Evolutionary conservation across 1,140 invertebrate genomes (phyloP), one percentile per base, ranked within the genome.

Genomic region (Drosophila funebris): DNA sequence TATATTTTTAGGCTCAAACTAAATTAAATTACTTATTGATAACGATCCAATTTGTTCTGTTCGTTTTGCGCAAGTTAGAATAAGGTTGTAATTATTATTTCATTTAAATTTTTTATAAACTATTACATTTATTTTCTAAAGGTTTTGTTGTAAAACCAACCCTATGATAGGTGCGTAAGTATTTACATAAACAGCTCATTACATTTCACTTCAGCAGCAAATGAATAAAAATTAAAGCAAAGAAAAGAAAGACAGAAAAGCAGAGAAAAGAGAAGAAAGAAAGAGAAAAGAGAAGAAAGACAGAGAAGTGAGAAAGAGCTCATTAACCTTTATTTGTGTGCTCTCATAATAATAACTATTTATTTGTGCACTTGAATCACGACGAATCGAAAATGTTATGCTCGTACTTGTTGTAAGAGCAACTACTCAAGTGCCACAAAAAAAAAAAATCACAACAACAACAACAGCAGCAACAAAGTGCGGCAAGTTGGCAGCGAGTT

Each of bases 301-400:
- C n/a, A 22, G 37, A 68, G 16, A 52, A 61, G 39, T 63, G 20
- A 53, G 46, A 83, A 76, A 83, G 76, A 76, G 75, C 80, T 83
- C 80, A 84, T 83, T 83, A 84, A 79, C 80, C 75, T 84, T 76
- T 83, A 84, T 84, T 84, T 79, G 60, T 79, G 48, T 66, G 50
- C 79, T 71, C 43, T 64, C 53, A 52, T 52, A 37, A 54, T 52
- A 37, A 54, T 27, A 50, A 61, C 29, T 54, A 27, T 46, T 33
- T 64, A 63, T 64, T 76, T 71, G 69, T 61, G 78, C 62, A 68
- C 78, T 81, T 54, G 54, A 82, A 52, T 46, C 61, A 44, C 61
- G 46, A 63, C 52, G 44, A 70, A 67, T 39, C 37, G 14, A 36
- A 33, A 29, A 43, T 8, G n/a, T 6, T 44, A 11, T 44, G 24